Conservation (phyloP, 2,113 vertebrate species). For the Gasterosteus aculeatus region DNA sequence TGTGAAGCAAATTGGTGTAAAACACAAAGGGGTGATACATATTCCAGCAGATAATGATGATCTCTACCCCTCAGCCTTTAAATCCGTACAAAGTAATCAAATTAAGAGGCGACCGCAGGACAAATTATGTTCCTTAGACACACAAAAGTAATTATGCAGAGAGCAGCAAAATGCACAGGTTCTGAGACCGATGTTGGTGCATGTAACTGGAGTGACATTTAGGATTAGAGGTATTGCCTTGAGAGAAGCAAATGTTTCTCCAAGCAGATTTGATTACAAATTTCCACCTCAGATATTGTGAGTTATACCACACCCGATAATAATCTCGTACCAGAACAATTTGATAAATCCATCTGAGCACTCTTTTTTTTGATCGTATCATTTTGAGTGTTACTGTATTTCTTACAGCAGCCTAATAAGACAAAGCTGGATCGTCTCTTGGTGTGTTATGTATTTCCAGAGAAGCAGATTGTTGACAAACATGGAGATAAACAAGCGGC, state of each 20-base stretch:
- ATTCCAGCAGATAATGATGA: constrained; percentile 41
- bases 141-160: not conserved
- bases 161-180: not conserved
- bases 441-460: constrained; percentile 34
- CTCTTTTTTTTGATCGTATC: constrained; percentile 1
- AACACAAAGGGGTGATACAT: constrained; percentile 40
- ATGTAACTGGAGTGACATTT: constrained; percentile 22
- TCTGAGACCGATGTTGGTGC: constrained; percentile 16
- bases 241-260: not conserved
- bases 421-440: constrained; percentile 2
- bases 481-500: constrained; percentile 51
- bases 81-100: constrained; percentile 21
- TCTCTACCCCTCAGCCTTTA: constrained; percentile 41
- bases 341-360: constrained; percentile 23
- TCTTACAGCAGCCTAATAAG: constrained; percentile 33
- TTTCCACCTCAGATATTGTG: constrained; percentile 3
- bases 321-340: constrained; percentile 16
- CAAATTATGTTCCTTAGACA: constrained; percentile 3
- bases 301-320: not conserved
- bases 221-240: not conserved
- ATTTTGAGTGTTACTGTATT: constrained; percentile 21
- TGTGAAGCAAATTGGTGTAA: constrained; percentile 44
- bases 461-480: constrained; percentile 53
- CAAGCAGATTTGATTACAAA: constrained; percentile 2
- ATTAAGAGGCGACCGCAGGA: constrained; percentile 42